phyloP scores from a whole-genome alignment of 2,888 invertebrate species.

The Hyposoter didymator region DNA sequence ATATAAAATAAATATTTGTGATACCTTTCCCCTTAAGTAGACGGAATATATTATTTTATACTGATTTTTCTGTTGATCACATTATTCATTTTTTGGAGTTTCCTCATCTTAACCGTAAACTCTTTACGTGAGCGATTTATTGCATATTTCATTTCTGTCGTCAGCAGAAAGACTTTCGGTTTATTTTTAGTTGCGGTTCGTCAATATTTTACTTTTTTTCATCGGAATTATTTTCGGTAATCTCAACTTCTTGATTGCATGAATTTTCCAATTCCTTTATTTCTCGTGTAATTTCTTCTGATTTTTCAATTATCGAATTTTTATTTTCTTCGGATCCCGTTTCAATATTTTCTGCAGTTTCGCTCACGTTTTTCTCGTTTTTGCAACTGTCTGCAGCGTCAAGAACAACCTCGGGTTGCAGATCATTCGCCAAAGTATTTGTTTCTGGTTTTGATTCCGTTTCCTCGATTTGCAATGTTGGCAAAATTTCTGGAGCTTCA shows the following conservation, averaged over 20 bases:
- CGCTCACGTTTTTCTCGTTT: conserved; percentile 3
- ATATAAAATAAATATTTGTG: conserved; percentile 50
- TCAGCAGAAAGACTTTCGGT: background rate
- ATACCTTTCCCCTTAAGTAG: conserved; percentile 33
- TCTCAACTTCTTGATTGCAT: background rate
- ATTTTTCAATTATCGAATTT: conserved; percentile 54
- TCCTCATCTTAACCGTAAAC: background rate
- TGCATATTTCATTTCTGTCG: conserved; percentile 19
- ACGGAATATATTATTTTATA: conserved; percentile 42
- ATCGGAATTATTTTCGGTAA: background rate
- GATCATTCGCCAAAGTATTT: conserved; percentile 12
- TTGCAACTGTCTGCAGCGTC: background rate
- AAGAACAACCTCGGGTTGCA: background rate
- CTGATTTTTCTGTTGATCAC: conserved; percentile 45
- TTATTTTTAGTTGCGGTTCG: background rate
- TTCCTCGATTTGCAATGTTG: conserved; percentile 23
- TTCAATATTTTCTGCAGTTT: background rate
- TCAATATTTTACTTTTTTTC: background rate
- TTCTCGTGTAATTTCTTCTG: conserved; percentile 17
- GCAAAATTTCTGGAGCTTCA: conserved; percentile 30
- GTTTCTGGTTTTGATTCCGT: conserved; percentile 18
- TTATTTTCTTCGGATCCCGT: conserved; percentile 25
- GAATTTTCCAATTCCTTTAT: conserved; percentile 1
- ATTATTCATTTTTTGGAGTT: conserved; percentile 34
- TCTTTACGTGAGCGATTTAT: conserved; percentile 6